Evolutionary conservation across 2,797 vertebrate species (phyloP), one percentile per base, ranked within the genome.

Genomic region (Otolemur crassicaudatus): DNA sequence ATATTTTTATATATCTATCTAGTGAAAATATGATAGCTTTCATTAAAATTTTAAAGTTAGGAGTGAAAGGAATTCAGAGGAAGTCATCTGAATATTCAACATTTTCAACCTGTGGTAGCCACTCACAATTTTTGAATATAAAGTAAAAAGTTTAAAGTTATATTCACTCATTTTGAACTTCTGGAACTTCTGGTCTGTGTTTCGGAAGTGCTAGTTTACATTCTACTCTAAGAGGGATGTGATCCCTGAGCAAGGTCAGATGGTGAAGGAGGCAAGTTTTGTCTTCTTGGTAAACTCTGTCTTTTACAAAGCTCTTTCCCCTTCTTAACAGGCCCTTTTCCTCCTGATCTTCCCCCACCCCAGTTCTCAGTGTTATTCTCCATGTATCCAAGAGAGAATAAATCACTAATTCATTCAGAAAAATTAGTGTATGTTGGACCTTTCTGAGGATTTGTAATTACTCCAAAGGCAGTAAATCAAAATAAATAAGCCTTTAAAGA

Each of bases 191-290:
- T 87, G 58, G 17, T 65, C 49, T 94, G 20, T 56, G 13, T 56
- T 95, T 94, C 11, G 70, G 65, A 95, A 96, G 13, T 89, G 63
- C 79, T 84, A 46, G 72, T 25, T 79, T 94, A 73, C 77, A 46
- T 67, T 92, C 31, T 93, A 4, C 37, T 92, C 43, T 27, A 69
- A 77, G 81, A 73, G 89, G 27, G 61, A 12, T 70, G 40, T 94
- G 94, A 94, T 46, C 46, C 84, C 92, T 49, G 9, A 67, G 37
- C 65, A 92, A 79, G 92, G 17, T 8, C 43, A n/a, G 9, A 9
- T 13, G 16, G 46, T 40, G 31, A 87, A 96, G 88, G 16, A 31
- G 75, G 75, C 63, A 56, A 83, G 73, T 5, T 19, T 37, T 84
- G 7, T 49, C 73, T 95, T 87, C 72, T 91, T 91, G 75, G 77